phyloP scores from a whole-genome alignment of 2,797 vertebrate species.

The Salmo trutta region DNA sequence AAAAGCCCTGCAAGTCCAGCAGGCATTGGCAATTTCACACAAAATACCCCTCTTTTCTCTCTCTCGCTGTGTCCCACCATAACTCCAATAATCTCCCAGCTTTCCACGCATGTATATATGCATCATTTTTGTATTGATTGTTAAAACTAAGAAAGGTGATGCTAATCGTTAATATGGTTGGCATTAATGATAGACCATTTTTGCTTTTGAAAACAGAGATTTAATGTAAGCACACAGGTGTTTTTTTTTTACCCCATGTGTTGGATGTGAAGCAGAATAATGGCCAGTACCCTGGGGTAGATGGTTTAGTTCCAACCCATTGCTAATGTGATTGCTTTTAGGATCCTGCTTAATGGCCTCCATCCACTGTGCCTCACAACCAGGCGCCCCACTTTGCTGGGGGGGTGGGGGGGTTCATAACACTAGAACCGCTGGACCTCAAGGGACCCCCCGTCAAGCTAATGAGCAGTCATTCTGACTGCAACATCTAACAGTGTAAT shows the following conservation, averaged over 20 bases:
- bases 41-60: constrained; percentile 6
- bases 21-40: constrained; percentile 51
- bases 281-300: constrained; percentile 59
- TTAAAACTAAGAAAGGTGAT: constrained; percentile 27
- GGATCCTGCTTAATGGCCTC: constrained; percentile 56
- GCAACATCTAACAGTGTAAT: too few relatives aligned
- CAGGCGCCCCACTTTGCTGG: constrained; percentile 44
- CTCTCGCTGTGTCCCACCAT: constrained; percentile 11
- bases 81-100: constrained; percentile 28
- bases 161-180: constrained; percentile 50
- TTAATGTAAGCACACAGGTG: constrained; percentile 31
- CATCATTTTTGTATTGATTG: constrained; percentile 50
- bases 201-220: constrained; percentile 44
- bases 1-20: constrained; percentile 62
- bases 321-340: constrained; percentile 72
- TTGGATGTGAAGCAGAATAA: constrained; percentile 61
- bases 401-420: constrained; percentile 36
- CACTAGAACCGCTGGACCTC: constrained; percentile 50
- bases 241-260: constrained; percentile 48
- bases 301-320: constrained; percentile 69
- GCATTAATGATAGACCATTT: constrained; percentile 34
- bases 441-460: constrained; percentile 33
- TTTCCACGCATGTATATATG: constrained; percentile 11
- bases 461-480: too few relatives aligned
- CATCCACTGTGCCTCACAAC: constrained; percentile 50